A percentile compares a stretch with the other conserved stretches of the same genome.
phyloP scores from a whole-genome alignment of 1,140 invertebrate genomes.

The Lanistes nyassanus region DNA sequence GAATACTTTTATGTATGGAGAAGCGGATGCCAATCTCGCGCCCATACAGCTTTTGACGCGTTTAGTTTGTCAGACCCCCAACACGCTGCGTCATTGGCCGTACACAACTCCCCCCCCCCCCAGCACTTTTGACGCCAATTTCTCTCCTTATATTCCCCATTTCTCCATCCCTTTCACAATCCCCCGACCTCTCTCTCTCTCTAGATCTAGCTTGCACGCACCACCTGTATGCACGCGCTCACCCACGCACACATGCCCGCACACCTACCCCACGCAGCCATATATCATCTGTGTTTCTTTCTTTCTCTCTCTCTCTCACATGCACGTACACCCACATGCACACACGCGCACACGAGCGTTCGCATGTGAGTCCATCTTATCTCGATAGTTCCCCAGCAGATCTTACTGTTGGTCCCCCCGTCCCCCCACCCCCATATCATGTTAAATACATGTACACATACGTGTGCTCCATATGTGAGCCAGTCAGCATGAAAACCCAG shows the following conservation, averaged over 20 bases:
- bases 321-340: too few relatives aligned
- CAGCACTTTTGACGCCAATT: not conserved
- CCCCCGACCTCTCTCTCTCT: too few relatives aligned
- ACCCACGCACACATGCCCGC: not conserved
- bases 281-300: not conserved
- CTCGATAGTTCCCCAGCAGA: too few relatives aligned
- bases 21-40: not conserved
- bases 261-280: not conserved
- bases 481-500: too few relatives aligned
- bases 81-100: not conserved
- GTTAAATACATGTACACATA: too few relatives aligned
- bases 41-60: not conserved
- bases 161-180: too few relatives aligned
- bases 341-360: too few relatives aligned
- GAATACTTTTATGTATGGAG: not conserved
- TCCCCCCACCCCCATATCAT: too few relatives aligned
- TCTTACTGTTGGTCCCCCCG: too few relatives aligned
- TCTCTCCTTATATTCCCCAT: not conserved
- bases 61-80: not conserved
- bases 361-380: too few relatives aligned
- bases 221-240: not conserved
- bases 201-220: conserved; percentile 1
- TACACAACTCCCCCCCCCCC: conserved; percentile 3
- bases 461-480: too few relatives aligned
- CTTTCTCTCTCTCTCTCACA: not conserved